Conservation (phyloP, 1,140 invertebrate species). For the Drosophila suzukii region DNA sequence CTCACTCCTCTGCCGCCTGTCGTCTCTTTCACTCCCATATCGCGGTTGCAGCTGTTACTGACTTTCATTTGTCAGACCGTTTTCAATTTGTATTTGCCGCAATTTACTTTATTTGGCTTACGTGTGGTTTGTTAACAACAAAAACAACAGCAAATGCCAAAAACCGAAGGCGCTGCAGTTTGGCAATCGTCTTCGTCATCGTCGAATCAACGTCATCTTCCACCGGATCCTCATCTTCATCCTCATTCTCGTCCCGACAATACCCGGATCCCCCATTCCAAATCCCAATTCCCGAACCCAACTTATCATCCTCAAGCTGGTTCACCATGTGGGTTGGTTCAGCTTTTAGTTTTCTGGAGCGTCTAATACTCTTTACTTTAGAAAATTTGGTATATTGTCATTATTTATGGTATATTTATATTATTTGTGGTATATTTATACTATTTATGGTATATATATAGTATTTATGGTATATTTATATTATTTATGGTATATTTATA, state of each 20-base stretch:
- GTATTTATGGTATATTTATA: background rate
- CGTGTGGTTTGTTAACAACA: constrained; percentile 51
- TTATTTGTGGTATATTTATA: no score
- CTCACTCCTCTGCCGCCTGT: background rate
- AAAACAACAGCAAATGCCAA: constrained; percentile 7
- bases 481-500: no score
- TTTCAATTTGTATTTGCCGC: constrained; percentile 54
- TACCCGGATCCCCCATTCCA: background rate
- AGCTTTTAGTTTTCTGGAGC: background rate
- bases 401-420: background rate
- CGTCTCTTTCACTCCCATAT: constrained; percentile 1
- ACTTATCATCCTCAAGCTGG: constrained; percentile 8
- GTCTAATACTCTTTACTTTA: background rate
- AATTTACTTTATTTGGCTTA: constrained; percentile 52
- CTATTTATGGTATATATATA: no score
- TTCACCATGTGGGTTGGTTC: background rate
- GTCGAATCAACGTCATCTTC: constrained; percentile 17
- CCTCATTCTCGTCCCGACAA: no score
- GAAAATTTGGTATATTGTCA: background rate
- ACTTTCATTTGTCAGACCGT: constrained; percentile 55
- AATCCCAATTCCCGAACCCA: background rate
- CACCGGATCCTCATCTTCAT: background rate
- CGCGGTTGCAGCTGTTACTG: constrained; percentile 37
- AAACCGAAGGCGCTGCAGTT: constrained; percentile 10
- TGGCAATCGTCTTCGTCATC: constrained; percentile 31